Evolutionary conservation across 2,888 invertebrate species (phyloP), one percentile per base, ranked within the genome.

Genomic region (Phortica okadai): DNA sequence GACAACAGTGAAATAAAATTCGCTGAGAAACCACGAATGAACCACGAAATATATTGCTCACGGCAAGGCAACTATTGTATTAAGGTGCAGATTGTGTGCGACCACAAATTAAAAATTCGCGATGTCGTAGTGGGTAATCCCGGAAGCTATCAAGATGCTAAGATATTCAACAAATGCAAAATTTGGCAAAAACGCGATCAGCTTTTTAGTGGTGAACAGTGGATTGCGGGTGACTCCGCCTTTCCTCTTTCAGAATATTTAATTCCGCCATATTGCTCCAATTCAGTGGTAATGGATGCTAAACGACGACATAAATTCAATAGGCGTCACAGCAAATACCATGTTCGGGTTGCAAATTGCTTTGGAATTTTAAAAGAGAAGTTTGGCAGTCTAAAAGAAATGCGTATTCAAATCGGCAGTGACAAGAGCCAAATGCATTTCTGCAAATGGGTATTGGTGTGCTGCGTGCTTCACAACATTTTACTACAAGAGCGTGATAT

Each of bases 1-100:
- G 69, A 62, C 16, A 50, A n/a, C 59, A 74, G 44, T n/a, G 74
- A 77, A n/a, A 74, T 70, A 41, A 77, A 69, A 21, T 44, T 77
- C 10, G 74, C 25, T 33, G 25, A 67, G 21, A 44, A 66, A 58
- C 76, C 73, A 14, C n/a, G 33, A 16, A 8, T 62, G 11, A 64
- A 62, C 8, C 11, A 72, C 11, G 41, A 72, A 45, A 6, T 45
- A 2, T 73, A 76, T 73, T 73, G 54, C n/a, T 73, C 73, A 21
- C 73, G 76, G 7, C 62, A 73, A 2, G 66, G 64, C 16, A 58
- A 66, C 11, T 41, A 73, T 21, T 73, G 73, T 0, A 54, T 69
- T 64, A 62, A 77, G 73, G 33, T 67, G n/a, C 74, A 78, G 54
- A 25, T 62, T 16, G 62, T 56, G 3, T 78, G 50, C 44, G 74